These are phyloP conservation scores for Coenonympha glycerion DNA, from an alignment of 2,888 invertebrate genomes.

Conservation along the genomic window DNA sequence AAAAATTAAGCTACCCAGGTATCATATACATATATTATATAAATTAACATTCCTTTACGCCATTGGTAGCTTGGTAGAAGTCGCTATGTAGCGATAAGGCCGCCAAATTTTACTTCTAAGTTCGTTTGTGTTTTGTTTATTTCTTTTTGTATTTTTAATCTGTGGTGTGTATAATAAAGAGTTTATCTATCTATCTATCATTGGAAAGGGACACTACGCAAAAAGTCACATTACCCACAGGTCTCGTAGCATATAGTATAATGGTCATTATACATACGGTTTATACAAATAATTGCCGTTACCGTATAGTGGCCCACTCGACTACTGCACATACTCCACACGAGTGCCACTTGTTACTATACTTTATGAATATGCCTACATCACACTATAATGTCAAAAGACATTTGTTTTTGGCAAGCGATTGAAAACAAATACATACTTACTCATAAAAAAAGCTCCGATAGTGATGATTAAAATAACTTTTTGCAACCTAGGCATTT, in stretches of 20 bases:
- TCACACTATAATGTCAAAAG: slow-evolving; percentile 16
- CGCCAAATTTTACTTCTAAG: too few species aligned
- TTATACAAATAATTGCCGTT: slow-evolving; percentile 31
- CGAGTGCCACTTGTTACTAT: slow-evolving; percentile 24
- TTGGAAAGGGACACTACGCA: too few species aligned
- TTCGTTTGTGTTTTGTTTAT: too few species aligned
- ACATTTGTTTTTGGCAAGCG: slow-evolving; percentile 8
- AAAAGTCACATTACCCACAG: not conserved
- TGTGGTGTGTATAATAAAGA: too few species aligned
- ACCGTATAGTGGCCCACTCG: slow-evolving; percentile 34
- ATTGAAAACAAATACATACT: not conserved
- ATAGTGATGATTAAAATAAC: not conserved
- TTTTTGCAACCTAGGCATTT: too few species aligned
- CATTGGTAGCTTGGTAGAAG: too few species aligned
- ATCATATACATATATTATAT: too few species aligned
- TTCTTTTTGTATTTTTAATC: too few species aligned
- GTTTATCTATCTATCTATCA: too few species aligned
- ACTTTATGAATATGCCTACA: slow-evolving; percentile 15
- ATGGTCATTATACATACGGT: slow-evolving; percentile 5
- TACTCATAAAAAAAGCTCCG: not conserved
- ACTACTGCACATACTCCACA: slow-evolving; percentile 32
- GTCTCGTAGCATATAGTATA: not conserved
- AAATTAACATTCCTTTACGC: too few species aligned
- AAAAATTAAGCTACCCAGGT: too few species aligned
- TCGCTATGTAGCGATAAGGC: too few species aligned